Evolutionary conservation across 1,140 invertebrate genomes (phyloP), one percentile per base, ranked within the genome.

Genomic region (Chrysoperla carnea): DNA sequence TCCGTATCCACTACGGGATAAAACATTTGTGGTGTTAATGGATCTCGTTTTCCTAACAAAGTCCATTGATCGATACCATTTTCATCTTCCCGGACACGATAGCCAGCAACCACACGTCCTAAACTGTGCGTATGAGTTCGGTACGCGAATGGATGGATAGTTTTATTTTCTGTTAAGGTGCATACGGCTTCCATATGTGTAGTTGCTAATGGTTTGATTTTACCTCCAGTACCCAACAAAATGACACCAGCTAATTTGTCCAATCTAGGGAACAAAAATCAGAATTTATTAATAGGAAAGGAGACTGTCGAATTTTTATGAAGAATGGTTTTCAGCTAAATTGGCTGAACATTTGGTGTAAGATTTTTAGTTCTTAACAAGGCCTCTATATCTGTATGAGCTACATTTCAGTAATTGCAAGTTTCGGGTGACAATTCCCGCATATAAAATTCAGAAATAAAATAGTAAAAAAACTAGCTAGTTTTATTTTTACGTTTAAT

Each of bases 11-110:
- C 67, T 2, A 91, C 72, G 6, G 86, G 84, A 64, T 98, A 97
- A 68, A 98, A 99, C 81, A 98, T 95, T 64, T 96, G 81, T 1
- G 93, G 90, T 43, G 80, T 76, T 47, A 93, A 72, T 5, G 94
- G 94, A 69, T 96, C 73, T 44, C 84, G 75, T 62, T 92, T 90
- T 5, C 93, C 94, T 28, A 98, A 68, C 38, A 92, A 59, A 11
- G 74, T 72, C 89, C 90, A 94, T 31, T 76, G 55, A 41, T 78
- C 69, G 40, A 71, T 63, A 1, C 72, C 74, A 38, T 65, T 64
- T 7, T 61, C 55, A 23, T 70, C 59, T n/a, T 63, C 59, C 9
- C 70, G 66, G 1, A 93, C 76, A 42, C 75, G 72, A 64, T 91
- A 96, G 1, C 91, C 92, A 1, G 85, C 74, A 0, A 96, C 92